Base-by-base conservation (phyloP, 2,888 invertebrate species). In the Mimas tiliae region DNA sequence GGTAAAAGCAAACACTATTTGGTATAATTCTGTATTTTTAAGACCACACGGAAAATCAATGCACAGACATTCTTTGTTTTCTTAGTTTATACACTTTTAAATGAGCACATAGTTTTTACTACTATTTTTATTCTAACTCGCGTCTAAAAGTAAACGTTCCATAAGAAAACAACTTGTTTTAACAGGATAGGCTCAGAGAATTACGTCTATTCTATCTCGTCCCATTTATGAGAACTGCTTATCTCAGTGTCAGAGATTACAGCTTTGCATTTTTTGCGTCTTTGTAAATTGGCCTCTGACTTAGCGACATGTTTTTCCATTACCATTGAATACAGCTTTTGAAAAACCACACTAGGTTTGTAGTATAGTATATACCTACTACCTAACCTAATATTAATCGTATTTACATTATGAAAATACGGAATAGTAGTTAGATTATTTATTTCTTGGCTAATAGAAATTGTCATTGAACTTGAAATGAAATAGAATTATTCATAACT, bases 201-300 rank as follows among this genome's bases (percentile, higher is more conserved):
- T 58, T 42, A 58, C 38, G 42, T 42, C 58, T 42, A 42, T 58
- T 58, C 12, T 55, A 42, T 58, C 58, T 58, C 58, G 38, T 58
- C 16, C 12, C 58, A 19, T 38, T 58, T 58, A 58, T 58, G 58
- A 58, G 55, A 58, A 58, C 58, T 42, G 58, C 58, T 42, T 58
- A 58, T 58, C 42, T 19, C 21, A 16, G 34, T 8, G 34, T 16
- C 16, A 9, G 33, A 34, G 55, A 55, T 55, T 34, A 16, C 55
- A 7, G 33, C n/a, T 34, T 34, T 33, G 55, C n/a, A n/a, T n/a
- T n/a, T n/a, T 34, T 34, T 16, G 55, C 55, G 34, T 8, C 34
- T 55, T 55, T 33, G 55, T n/a, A 55, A 55, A 55, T 55, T 55
- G 55, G n/a, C 34, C n/a, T 33, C n/a, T 34, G 34, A 55, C n/a